phyloP scores from a whole-genome alignment of 2,113 vertebrate genomes.

The Copsychus sechellarum region DNA sequence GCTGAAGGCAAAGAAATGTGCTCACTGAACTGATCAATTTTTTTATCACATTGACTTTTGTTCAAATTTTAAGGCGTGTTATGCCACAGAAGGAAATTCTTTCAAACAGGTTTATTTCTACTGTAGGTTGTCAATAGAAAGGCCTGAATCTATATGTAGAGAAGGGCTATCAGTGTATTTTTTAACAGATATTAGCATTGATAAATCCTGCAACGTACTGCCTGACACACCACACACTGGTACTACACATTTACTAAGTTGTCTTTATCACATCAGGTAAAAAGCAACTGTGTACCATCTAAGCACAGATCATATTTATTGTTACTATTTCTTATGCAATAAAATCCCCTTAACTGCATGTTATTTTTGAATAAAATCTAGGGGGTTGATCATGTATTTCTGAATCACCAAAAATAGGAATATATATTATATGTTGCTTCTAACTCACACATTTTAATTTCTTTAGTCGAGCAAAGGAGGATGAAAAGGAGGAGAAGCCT shows the following conservation, averaged over 20 bases:
- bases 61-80: not conserved
- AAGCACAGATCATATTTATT: not conserved
- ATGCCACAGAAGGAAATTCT: not conserved
- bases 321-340: not conserved
- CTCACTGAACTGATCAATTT: constrained; percentile 42
- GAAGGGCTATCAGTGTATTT: not conserved
- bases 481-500: not conserved
- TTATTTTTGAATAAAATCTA: not conserved
- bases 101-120: constrained; percentile 7
- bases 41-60: not conserved
- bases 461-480: not conserved
- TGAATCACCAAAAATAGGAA: not conserved
- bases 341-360: not conserved
- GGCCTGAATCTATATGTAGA: not conserved
- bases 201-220: not conserved
- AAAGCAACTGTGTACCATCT: not conserved
- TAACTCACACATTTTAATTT: not conserved
- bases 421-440: not conserved
- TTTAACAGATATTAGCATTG: not conserved
- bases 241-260: not conserved
- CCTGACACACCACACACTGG: not conserved
- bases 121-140: not conserved
- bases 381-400: not conserved
- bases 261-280: not conserved
- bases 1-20: constrained; percentile 22